These are phyloP conservation scores for Drepanosiphum platanoidis DNA, from an alignment of 2,888 invertebrate species.

Conservation along the genomic window DNA sequence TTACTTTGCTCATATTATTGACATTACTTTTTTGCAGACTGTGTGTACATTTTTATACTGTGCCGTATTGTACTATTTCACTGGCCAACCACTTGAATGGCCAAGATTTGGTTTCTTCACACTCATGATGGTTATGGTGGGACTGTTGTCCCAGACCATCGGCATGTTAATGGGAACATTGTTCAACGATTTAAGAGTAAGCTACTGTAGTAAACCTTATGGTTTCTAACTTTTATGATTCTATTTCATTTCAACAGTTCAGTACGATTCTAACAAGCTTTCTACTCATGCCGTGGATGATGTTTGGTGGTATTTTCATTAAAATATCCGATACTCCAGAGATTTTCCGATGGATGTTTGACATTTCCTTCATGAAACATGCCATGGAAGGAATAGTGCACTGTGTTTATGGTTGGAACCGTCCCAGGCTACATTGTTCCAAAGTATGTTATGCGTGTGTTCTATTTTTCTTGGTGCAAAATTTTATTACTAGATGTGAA, in stretches of 20 bases:
- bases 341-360: slow-evolving; percentile 85
- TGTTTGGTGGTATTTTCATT: slow-evolving; percentile 94
- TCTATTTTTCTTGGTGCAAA: not conserved
- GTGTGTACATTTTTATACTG: slow-evolving; percentile 81
- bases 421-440: slow-evolving; percentile 31
- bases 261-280: slow-evolving; percentile 91
- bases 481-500: not conserved
- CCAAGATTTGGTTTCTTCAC: slow-evolving; percentile 78
- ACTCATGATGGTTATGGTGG: slow-evolving; percentile 78
- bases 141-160: slow-evolving; percentile 85
- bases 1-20: slow-evolving; percentile 28
- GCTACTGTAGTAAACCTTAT: not conserved
- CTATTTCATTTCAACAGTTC: slow-evolving; percentile 72
- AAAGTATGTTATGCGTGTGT: slow-evolving; percentile 10
- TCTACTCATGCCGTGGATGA: slow-evolving; percentile 84
- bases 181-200: slow-evolving; percentile 52
- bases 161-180: slow-evolving; percentile 85
- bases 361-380: slow-evolving; percentile 88
- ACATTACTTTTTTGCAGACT: slow-evolving; percentile 69
- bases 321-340: slow-evolving; percentile 82
- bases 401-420: slow-evolving; percentile 39
- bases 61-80: slow-evolving; percentile 84
- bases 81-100: slow-evolving; percentile 83
- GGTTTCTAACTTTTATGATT: not conserved
- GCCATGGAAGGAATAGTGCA: slow-evolving; percentile 57